Conservation (phyloP, 2,113 vertebrate species). For the Leptosomus discolor region DNA sequence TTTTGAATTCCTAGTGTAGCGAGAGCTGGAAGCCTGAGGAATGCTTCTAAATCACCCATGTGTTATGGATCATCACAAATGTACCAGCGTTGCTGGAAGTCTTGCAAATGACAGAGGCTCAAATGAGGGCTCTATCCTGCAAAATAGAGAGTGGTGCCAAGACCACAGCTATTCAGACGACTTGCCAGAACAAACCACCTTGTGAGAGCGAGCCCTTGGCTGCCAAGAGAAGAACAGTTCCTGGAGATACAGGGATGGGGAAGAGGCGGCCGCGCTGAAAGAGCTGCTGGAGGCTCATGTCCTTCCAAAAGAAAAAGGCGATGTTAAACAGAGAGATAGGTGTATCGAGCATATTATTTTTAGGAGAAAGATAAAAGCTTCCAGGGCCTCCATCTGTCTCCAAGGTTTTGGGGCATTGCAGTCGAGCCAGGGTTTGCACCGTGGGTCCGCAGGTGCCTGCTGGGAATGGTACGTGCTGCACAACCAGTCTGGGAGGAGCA, state of each 20-base stretch:
- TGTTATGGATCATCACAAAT: background rate
- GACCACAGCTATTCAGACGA: background rate
- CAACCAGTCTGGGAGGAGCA: background rate
- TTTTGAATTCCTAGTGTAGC: background rate
- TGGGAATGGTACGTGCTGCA: background rate
- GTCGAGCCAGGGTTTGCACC: background rate
- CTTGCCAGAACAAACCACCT: constrained; percentile 38
- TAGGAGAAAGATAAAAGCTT: background rate
- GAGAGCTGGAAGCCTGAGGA: background rate
- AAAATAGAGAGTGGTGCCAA: background rate
- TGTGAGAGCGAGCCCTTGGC: background rate
- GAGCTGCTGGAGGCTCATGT: background rate
- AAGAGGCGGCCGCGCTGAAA: background rate
- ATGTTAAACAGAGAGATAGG: background rate
- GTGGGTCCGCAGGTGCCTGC: background rate
- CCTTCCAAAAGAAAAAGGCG: background rate
- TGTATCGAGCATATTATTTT: background rate
- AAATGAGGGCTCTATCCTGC: constrained; percentile 29
- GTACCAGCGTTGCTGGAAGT: background rate
- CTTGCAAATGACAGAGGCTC: background rate
- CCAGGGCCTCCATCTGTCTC: background rate
- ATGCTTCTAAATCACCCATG: background rate
- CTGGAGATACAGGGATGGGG: background rate
- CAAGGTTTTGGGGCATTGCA: background rate
- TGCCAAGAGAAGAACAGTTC: constrained; percentile 20